Conservation (phyloP, 1,140 invertebrate genomes). For the Macrosteles quadrilineatus region DNA sequence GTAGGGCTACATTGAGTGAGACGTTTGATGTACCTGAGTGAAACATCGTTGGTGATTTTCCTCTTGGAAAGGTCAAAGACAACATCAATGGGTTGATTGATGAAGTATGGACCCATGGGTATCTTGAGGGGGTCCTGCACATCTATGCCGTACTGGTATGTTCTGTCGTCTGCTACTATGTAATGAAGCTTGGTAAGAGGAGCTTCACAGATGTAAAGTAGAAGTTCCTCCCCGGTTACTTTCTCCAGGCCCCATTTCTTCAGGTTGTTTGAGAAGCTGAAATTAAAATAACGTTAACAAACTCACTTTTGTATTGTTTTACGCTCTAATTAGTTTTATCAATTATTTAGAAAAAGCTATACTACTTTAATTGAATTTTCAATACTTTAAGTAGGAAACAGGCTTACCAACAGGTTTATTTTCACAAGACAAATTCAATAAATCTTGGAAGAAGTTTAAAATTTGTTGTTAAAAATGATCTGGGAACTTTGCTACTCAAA, state of each 20-base stretch:
- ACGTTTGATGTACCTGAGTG: conserved; percentile 70
- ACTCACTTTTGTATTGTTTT: no score
- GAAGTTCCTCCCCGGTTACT: conserved; percentile 71
- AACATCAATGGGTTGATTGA: conserved; percentile 76
- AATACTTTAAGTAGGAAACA: no score
- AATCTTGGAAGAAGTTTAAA: no score
- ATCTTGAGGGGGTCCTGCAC: conserved; percentile 74
- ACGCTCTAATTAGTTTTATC: no score
- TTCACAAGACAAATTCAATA: no score
- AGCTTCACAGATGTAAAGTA: conserved; percentile 89
- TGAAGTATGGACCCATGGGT: conserved; percentile 85
- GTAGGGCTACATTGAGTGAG: no score
- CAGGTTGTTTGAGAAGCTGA: conserved; percentile 67
- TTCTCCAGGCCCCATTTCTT: conserved; percentile 83
- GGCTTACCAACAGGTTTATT: no score
- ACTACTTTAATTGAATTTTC: no score
- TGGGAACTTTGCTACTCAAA: no score
- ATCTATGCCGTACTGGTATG: conserved; percentile 80
- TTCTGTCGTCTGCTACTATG: conserved; percentile 69
- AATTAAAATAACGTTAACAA: no score
- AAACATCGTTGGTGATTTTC: conserved; percentile 69
- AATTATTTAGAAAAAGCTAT: no score
- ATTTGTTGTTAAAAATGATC: no score
- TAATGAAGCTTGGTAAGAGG: conserved; percentile 65
- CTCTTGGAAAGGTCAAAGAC: conserved; percentile 81